A percentile compares a stretch with the other conserved stretches of the same genome.
phyloP scores from a whole-genome alignment of 2,797 vertebrate genomes.

The Alcedo quadribrachys region DNA sequence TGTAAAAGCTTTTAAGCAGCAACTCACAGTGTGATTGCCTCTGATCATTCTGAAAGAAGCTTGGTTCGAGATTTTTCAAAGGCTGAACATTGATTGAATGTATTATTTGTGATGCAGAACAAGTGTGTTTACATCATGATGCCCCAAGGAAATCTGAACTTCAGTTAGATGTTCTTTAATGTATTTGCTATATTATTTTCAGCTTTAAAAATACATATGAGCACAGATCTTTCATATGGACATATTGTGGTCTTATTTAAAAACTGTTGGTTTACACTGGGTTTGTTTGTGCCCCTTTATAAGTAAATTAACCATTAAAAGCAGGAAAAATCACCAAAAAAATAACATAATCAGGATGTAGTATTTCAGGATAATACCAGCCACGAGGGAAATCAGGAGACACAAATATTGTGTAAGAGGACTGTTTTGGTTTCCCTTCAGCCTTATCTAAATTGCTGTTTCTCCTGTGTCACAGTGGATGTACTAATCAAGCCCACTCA shows the following conservation, averaged over 20 bases:
- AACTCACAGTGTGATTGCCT: conserved; percentile 28
- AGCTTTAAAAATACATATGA: neutral
- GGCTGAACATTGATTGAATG: conserved; percentile 25
- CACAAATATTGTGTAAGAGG: neutral
- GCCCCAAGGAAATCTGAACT: conserved; percentile 19
- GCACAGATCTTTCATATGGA: neutral
- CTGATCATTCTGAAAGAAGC: conserved; percentile 54
- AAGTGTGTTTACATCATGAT: conserved; percentile 18
- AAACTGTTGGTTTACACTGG: neutral
- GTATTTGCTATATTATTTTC: conserved; percentile 8
- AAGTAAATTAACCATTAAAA: neutral
- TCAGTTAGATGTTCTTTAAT: neutral
- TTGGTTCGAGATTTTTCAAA: conserved; percentile 57
- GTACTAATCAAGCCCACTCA: neutral
- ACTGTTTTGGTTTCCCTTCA: neutral
- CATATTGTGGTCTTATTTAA: neutral
- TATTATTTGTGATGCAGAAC: conserved; percentile 55
- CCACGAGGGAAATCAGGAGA: neutral
- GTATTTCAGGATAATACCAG: neutral
- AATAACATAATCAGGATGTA: neutral
- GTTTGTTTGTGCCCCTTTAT: neutral
- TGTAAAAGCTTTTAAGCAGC: conserved; percentile 47
- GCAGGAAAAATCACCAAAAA: neutral
- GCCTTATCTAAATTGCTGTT: neutral
- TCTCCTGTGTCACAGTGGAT: neutral